These are phyloP conservation scores for Callospermophilus lateralis DNA, from an alignment of 2,113 vertebrate genomes.

Conservation along the genomic window DNA sequence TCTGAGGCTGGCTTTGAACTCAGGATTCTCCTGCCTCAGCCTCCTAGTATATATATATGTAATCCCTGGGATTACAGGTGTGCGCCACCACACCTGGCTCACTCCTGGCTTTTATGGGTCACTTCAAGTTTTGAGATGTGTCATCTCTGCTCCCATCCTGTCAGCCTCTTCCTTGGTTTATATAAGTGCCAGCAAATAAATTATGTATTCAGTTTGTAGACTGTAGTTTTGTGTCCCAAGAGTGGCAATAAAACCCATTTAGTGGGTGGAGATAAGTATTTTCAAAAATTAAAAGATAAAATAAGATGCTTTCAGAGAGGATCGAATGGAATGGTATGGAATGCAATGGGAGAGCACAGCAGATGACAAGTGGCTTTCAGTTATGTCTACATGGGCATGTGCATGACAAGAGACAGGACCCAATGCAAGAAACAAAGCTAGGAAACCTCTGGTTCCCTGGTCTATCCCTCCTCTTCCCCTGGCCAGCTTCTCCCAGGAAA, in stretches of 20 bases:
- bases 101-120: neutral
- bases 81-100: too few relatives aligned
- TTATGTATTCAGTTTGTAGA: neutral
- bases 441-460: neutral
- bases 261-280: neutral
- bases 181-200: neutral
- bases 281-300: neutral
- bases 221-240: neutral
- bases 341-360: neutral
- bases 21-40: too few relatives aligned
- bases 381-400: neutral
- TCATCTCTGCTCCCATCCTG: neutral
- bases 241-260: neutral
- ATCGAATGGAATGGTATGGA: neutral
- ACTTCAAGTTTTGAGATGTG: neutral
- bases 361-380: neutral
- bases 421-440: neutral
- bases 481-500: neutral
- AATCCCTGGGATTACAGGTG: too few relatives aligned
- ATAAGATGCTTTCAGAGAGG: neutral
- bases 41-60: too few relatives aligned
- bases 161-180: constrained; percentile 8
- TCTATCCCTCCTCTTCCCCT: neutral
- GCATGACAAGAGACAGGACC: neutral
- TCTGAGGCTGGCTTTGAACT: too few relatives aligned